Evolutionary conservation across 1,140 invertebrate genomes (phyloP), one percentile per base, ranked within the genome.

Genomic region (Tachypleus tridentatus): DNA sequence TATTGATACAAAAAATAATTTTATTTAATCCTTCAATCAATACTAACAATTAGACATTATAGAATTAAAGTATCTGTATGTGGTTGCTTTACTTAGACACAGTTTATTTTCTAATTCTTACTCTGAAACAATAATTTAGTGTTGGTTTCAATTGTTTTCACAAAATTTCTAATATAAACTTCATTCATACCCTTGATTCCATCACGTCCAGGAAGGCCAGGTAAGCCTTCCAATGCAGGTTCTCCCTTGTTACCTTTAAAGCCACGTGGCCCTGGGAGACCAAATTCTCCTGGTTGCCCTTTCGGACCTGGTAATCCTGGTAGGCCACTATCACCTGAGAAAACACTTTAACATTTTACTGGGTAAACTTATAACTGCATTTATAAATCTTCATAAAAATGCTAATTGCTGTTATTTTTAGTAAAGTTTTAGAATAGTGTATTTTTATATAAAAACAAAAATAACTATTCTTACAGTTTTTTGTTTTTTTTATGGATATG

Each of bases 181-280:
- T 85, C 83, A 70, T 75, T 10, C 8, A 84, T 84, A 49, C 85
- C 72, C 60, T 65, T 66, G 50, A 64, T 51, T 29, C 72, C 85
- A 2, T 74, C 74, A 4, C 53, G 48, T 49, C 78, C 78, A 10
- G 53, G 4, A 54, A 60, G 64, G 56, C 69, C 54, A 64, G 81
- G 4, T 78, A 70, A 75, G 9, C 85, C 85, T 52, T 78, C 70
- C 7, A 80, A 80, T 68, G 83, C 83, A 64, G 83, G 82, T 5
- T 66, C 67, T 61, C 83, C 84, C 71, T 84, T 82, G 3, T 80
- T 79, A 48, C 83, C 83, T 47, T 82, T 76, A 7, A 75, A 62
- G 51, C 84, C 87, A 70, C 71, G 69, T 8, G 84, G 84, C 10
- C 29, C 29, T 29, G 87, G 85, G 61, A 83, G 81, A 61, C 89